Conservation (phyloP, 1,140 invertebrate genomes). For the Drosophila sturtevanti region DNA sequence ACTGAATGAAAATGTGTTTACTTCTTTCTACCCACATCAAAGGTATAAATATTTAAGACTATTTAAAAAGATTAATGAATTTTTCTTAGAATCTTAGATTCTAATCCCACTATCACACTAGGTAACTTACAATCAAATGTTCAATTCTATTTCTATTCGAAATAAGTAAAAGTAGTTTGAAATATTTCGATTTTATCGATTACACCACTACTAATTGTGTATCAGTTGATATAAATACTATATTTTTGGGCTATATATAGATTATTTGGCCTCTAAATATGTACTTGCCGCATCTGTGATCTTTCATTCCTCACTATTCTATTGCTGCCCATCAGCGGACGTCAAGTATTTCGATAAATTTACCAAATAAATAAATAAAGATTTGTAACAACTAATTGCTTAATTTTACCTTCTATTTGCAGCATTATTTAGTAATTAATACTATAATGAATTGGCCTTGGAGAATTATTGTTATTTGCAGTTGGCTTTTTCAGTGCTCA, state of each 20-base stretch:
- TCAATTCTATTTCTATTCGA: too few relatives aligned
- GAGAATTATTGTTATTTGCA: neutral
- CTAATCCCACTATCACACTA: neutral
- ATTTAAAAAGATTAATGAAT: too few relatives aligned
- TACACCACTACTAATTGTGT: conserved; percentile 1
- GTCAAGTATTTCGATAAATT: neutral
- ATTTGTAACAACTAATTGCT: neutral
- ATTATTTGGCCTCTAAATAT: neutral
- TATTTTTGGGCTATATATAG: conserved; percentile 2
- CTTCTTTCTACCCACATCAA: too few relatives aligned
- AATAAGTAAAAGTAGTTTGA: neutral
- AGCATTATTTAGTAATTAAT: neutral
- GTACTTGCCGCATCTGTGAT: conserved; percentile 13
- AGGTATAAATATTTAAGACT: too few relatives aligned
- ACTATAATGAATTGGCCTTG: conserved; percentile 7
- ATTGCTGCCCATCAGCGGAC: conserved; percentile 3
- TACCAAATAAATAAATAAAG: neutral
- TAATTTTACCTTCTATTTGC: neutral
- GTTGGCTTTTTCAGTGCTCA: neutral
- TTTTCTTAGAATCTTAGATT: neutral
- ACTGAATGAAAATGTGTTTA: too few relatives aligned
- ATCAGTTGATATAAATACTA: conserved; percentile 4
- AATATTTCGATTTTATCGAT: conserved; percentile 1
- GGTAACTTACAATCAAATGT: too few relatives aligned
- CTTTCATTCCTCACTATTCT: conserved; percentile 6